Base-by-base conservation (phyloP, 2,888 invertebrate species). In the Tetrapedia diversipes region DNA sequence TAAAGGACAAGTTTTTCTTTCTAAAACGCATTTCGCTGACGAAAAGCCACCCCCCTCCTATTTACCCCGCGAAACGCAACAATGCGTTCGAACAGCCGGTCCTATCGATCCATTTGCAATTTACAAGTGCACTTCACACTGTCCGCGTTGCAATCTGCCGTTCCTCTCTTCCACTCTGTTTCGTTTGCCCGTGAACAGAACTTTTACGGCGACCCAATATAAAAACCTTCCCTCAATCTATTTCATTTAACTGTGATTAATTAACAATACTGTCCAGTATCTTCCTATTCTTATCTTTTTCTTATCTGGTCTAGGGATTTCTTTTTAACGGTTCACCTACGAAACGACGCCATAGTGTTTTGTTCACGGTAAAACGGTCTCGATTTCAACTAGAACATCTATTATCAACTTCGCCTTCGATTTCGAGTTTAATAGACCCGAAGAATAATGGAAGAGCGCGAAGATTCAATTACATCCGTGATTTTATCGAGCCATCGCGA, bases 81-180 rank as follows among this genome's bases (percentile, higher is more conserved):
- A 59, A 41, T 8, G 34, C 22, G 19, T 59, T 32, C 45, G 16
- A 51, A 59, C 29, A 29, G 51, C 11, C 41, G 49, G 39, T n/a
- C 8, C 41, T 16, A 71, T 71, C 56, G 65, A 61, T 43, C 49
- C 60, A 14, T 70, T 66, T 29, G 57, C 43, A 67, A 76, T 76
- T 76, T 56, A 24, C 56, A 37, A 53, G 41, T 61, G 61, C 49
- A 37, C 49, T 39, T 39, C 16, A 7, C 57, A 14, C 19, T n/a
- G 34, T 63, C 70, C 24, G 49, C 27, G 24, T 24, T 53, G 27
- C 61, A 37, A 63, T 32, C 56, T 37, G 32, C 43, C 51, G 43
- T 45, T 68, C 57, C 47, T 14, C 8, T 53, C 39, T 53, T n/a
- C n/a, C n/a, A n/a, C n/a, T n/a, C n/a, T n/a, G n/a, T n/a, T n/a